A percentile compares a stretch with the other conserved stretches of the same genome.
phyloP scores from a whole-genome alignment of 1,140 invertebrate species.

The Penaeus indicus region DNA sequence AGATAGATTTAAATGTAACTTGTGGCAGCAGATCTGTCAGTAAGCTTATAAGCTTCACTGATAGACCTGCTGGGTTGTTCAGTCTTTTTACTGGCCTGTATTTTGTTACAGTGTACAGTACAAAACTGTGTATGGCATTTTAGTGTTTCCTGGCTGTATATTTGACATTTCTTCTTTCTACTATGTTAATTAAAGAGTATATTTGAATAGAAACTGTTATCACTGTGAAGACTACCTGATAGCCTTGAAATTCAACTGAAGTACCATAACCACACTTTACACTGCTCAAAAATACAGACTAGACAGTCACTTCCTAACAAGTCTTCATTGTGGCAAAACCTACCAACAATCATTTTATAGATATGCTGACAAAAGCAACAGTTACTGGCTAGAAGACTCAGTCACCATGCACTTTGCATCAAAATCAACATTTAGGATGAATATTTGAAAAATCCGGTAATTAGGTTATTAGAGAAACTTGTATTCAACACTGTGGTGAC shows the following conservation, averaged over 20 bases:
- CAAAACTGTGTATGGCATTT: slow-evolving; percentile 14
- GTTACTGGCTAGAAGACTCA: slow-evolving; percentile 20
- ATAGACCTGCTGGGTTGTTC: no score
- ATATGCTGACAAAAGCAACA: slow-evolving; percentile 13
- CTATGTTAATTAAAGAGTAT: not conserved
- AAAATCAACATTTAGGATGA: not conserved
- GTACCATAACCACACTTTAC: slow-evolving; percentile 9
- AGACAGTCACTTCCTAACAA: slow-evolving; percentile 39
- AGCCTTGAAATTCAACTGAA: slow-evolving; percentile 5
- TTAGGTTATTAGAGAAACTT: not conserved
- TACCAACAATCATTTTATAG: slow-evolving; percentile 11
- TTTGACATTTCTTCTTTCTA: slow-evolving; percentile 4
- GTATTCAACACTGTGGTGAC: not conserved
- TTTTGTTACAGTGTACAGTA: no score
- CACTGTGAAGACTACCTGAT: slow-evolving; percentile 6
- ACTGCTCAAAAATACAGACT: not conserved
- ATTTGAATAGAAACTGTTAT: not conserved
- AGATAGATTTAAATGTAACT: no score
- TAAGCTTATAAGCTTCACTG: no score
- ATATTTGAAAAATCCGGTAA: not conserved
- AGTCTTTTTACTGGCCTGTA: no score
- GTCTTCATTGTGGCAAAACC: slow-evolving; percentile 34
- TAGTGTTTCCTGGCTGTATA: not conserved
- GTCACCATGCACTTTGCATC: slow-evolving; percentile 7
- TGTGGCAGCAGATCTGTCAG: no score